A percentile compares a stretch with the other conserved stretches of the same genome.
Conservation (phyloP, 2,888 invertebrate genomes). For the Aplocera efformata region DNA sequence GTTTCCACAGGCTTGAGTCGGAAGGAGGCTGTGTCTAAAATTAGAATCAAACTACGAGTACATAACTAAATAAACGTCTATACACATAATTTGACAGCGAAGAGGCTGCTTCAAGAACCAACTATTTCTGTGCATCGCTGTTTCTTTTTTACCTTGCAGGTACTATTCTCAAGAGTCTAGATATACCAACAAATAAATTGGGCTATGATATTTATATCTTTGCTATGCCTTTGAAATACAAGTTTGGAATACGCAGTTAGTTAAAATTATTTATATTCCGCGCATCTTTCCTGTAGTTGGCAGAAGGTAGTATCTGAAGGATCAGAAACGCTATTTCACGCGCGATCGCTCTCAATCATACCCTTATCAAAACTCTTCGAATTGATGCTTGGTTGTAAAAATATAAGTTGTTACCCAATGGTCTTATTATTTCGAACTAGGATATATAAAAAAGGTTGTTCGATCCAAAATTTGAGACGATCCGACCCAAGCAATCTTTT, state of each 20-base stretch:
- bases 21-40: slow-evolving; percentile 49
- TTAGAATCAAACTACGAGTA: slow-evolving; percentile 38
- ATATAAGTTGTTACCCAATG: slow-evolving; percentile 11
- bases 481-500: no score
- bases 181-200: not conserved
- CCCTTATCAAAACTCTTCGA: slow-evolving; percentile 45
- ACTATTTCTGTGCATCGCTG: slow-evolving; percentile 16
- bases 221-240: no score
- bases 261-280: no score
- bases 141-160: no score
- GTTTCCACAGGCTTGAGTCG: slow-evolving; percentile 15
- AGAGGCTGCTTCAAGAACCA: slow-evolving; percentile 28
- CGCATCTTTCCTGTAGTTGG: no score
- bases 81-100: slow-evolving; percentile 48
- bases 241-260: no score
- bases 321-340: slow-evolving; percentile 63
- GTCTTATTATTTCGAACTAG: no score
- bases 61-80: no score
- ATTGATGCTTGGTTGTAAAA: slow-evolving; percentile 21
- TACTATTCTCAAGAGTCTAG: not conserved
- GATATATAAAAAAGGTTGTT: no score
- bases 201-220: no score
- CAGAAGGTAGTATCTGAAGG: slow-evolving; percentile 39
- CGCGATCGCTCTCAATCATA: slow-evolving; percentile 62
- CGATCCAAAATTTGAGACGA: no score